Conservation (phyloP, 2,113 vertebrate genomes). For the Coptodon bakossiorum region DNA sequence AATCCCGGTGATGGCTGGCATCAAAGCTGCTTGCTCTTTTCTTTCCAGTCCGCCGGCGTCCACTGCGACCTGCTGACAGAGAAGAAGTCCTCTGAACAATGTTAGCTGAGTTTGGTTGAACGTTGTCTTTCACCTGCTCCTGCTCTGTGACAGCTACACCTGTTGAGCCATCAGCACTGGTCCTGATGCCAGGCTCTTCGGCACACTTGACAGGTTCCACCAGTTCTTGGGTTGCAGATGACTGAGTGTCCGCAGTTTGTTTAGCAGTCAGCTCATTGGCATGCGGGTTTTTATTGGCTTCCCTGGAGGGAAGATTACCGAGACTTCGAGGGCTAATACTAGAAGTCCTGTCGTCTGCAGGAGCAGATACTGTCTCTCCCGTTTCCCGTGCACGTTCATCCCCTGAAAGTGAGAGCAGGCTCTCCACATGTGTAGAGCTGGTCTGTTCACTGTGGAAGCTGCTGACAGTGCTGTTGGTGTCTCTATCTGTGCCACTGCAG, state of each 20-base stretch:
- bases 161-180: conserved; percentile 47
- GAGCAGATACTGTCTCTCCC: conserved; percentile 63
- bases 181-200: conserved; percentile 45
- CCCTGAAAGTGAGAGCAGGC: conserved; percentile 83
- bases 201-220: conserved; percentile 17
- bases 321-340: conserved; percentile 62
- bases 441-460: conserved; percentile 95
- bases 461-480: conserved; percentile 94
- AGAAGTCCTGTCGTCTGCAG: conserved; percentile 76
- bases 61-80: conserved; percentile 47
- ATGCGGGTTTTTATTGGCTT: conserved; percentile 96
- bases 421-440: conserved; percentile 94
- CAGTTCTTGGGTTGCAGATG: conserved; percentile 16
- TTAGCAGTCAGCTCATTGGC: conserved; percentile 86
- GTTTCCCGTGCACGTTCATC: conserved; percentile 70
- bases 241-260: conserved; percentile 22
- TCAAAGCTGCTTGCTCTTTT: conserved; percentile 98
- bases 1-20: conserved; percentile 90
- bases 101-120: conserved; percentile 75
- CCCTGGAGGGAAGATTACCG: conserved; percentile 81
- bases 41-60: conserved; percentile 83
- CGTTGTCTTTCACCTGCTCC: conserved; percentile 71
- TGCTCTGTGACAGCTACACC: conserved; percentile 39
- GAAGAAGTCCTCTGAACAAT: conserved; percentile 78
- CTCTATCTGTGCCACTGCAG: conserved; percentile 92